Percentiles rank a stretch among this genome's conserved stretches.
Evolutionary conservation across 2,888 invertebrate genomes (phyloP).

Genomic region (Epinotia bilunana): DNA sequence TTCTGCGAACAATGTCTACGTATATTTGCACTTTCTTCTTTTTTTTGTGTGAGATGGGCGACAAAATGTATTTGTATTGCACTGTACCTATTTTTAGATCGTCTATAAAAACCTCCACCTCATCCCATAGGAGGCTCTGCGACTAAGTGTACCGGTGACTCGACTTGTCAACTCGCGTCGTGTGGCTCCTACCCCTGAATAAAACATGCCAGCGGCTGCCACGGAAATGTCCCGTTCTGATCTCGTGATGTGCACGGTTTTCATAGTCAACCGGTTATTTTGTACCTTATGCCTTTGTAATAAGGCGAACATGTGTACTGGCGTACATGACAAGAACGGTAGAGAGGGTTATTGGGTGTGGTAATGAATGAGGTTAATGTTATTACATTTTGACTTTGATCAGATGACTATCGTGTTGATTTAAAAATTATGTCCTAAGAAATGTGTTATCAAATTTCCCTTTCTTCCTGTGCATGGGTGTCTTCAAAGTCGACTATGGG

Average conservation of each 20-base stretch:
- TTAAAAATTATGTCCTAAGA: neutral
- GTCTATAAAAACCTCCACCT: neutral
- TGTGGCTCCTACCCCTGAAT: constrained; percentile 29
- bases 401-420: neutral
- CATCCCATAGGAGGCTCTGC: neutral
- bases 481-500: too few relatives aligned
- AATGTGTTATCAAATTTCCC: neutral
- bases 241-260: constrained; percentile 7
- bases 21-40: neutral
- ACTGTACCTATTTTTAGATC: neutral
- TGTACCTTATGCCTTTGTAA: neutral
- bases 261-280: neutral
- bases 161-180: constrained; percentile 23
- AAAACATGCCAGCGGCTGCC: constrained; percentile 25
- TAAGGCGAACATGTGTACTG: neutral
- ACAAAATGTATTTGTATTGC: neutral
- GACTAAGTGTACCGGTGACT: neutral
- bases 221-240: constrained; percentile 26
- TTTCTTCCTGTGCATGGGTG: too few relatives aligned
- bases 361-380: neutral
- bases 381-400: neutral
- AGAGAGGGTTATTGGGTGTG: constrained; percentile 4
- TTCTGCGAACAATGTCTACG: neutral
- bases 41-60: neutral
- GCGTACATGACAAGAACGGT: neutral